Evolutionary conservation across 2,113 vertebrate species (phyloP), one percentile per base, ranked within the genome.

Genomic region (Triplophysa tibetana): DNA sequence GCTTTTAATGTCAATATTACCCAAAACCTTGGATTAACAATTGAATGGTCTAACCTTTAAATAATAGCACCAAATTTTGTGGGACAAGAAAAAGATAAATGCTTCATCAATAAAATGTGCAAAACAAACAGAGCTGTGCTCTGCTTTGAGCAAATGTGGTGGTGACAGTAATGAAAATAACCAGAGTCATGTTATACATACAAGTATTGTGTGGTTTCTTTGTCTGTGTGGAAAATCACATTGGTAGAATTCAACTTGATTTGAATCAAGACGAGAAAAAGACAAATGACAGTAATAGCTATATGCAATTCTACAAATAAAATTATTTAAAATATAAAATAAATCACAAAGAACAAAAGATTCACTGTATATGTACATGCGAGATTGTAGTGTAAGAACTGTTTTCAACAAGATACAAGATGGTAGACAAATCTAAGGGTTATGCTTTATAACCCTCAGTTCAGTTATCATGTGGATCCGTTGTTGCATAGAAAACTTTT

Each of bases 31-130:
- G 24, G 41, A 48, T 21, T 50, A 81, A 54, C 45, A 78, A 58
- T n/a, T 79, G 43, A 83, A 52, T 8, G 45, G 26, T 54, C 24
- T 48, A 33, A 74, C 66, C 45, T 41, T 60, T 69, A 48, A 83
- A 26, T 38, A 43, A 33, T 56, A 79, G 77, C 63, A 82, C 70
- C 64, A 52, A 24, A 4, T 79, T 38, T n/a, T 14, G 17, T 62
- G 38, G 70, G 50, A 66, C 9, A 12, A 69, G 41, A 69, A 16
- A 38, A 29, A 58, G 23, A 85, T 89, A 89, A 92, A 90, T 88
- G 88, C 85, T 66, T 79, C 80, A 81, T 83, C 63, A 62, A 48
- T 75, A 65, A 89, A 92, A 90, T 92, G 92, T 93, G 92, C 92
- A 93, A 93, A 92, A 91, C 88, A 90, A 89, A 87, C 88, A 84